Evolutionary conservation across 2,113 vertebrate genomes (phyloP).

Genomic region (Chaetops frenatus): DNA sequence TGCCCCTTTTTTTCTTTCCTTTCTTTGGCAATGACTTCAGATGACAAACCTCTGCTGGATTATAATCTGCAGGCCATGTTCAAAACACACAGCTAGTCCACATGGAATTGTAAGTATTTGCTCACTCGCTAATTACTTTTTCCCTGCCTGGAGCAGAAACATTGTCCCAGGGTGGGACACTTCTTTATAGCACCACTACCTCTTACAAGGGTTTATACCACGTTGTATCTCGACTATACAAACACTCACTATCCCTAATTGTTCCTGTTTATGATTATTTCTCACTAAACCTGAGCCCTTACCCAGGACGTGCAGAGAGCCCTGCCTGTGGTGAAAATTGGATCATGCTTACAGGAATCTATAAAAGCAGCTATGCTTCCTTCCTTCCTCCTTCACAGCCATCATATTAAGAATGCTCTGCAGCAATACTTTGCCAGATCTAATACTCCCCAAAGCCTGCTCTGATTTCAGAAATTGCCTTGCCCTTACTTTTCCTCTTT

Average conservation of each 20-base stretch:
- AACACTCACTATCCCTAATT: background rate
- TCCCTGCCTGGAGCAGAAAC: background rate
- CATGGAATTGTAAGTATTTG: background rate
- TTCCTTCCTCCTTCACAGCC: background rate
- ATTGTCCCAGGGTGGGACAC: background rate
- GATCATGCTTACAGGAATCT: background rate
- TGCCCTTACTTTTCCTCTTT: slow-evolving; percentile 44
- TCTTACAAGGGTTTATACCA: background rate
- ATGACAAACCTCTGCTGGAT: background rate
- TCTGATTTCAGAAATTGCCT: slow-evolving; percentile 55
- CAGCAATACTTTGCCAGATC: background rate
- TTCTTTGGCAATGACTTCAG: background rate
- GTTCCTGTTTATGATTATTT: background rate
- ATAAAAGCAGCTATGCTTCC: background rate
- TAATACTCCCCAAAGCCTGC: slow-evolving; percentile 47
- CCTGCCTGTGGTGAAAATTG: background rate
- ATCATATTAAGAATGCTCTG: background rate
- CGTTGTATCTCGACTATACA: accelerated
- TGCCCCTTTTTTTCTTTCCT: background rate
- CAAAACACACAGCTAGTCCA: background rate
- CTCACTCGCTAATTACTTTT: background rate
- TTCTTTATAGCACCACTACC: background rate
- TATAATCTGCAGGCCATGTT: background rate
- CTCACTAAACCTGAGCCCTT: background rate
- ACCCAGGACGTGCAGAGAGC: background rate